phyloP scores from a whole-genome alignment of 2,888 invertebrate species.

The Chrysolina americana region DNA sequence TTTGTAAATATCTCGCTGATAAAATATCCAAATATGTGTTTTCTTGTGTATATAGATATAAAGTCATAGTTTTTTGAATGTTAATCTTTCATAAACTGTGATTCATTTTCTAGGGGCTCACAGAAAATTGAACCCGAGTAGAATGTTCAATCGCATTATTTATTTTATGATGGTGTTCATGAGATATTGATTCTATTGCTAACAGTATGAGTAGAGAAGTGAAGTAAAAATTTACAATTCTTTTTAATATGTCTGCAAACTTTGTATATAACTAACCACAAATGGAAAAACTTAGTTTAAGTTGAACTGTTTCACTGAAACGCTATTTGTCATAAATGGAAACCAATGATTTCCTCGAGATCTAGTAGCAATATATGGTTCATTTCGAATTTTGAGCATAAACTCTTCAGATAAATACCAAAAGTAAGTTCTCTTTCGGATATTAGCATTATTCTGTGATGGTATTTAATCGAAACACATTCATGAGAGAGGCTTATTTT shows the following conservation, averaged over 20 bases:
- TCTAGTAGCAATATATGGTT: background rate
- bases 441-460: conserved; percentile 28
- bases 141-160: conserved; percentile 66
- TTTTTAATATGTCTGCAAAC: conserved; percentile 23
- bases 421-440: conserved; percentile 17
- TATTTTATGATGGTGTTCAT: conserved; percentile 69
- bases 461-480: conserved; percentile 15
- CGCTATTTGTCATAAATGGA: conserved; percentile 9
- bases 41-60: conserved; percentile 68
- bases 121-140: conserved; percentile 40
- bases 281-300: conserved; percentile 50
- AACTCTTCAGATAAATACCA: background rate
- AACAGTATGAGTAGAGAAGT: conserved; percentile 48
- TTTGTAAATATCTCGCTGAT: conserved; percentile 22
- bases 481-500: conserved; percentile 26
- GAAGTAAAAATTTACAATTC: background rate
- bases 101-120: conserved; percentile 57
- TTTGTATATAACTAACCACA: conserved; percentile 34
- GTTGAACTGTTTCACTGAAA: conserved; percentile 23
- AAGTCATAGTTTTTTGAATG: conserved; percentile 67
- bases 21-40: conserved; percentile 56
- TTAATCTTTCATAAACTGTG: conserved; percentile 69
- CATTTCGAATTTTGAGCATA: background rate
- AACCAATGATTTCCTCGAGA: background rate
- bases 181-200: conserved; percentile 66